These are phyloP conservation scores for Sylvicapra grimmia DNA, from an alignment of 2,113 vertebrate genomes.

Conservation along the genomic window DNA sequence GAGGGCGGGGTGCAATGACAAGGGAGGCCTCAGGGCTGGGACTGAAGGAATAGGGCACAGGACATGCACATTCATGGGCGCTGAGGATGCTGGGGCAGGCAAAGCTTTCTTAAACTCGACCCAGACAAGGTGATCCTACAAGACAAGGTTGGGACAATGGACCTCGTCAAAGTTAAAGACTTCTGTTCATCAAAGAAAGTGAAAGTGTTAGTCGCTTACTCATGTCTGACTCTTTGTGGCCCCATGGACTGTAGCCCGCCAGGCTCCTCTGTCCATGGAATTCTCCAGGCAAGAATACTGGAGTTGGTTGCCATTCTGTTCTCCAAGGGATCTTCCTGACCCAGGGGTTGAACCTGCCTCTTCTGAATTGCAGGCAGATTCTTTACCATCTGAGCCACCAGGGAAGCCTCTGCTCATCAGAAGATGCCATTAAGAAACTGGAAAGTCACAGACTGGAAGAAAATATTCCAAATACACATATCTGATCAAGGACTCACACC, in stretches of 20 bases:
- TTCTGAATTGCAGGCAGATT: not conserved
- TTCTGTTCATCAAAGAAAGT: not conserved
- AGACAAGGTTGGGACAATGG: not conserved
- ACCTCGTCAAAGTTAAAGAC: not conserved
- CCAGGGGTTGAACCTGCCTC: not conserved
- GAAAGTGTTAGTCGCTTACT: not conserved
- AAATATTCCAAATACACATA: not conserved
- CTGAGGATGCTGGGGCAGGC: not conserved
- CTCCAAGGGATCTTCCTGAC: not conserved
- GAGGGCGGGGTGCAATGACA: not conserved
- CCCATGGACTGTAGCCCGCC: not conserved
- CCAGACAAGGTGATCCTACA: too few species aligned
- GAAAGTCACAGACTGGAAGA: not conserved
- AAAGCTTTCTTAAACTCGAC: not conserved
- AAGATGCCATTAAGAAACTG: not conserved
- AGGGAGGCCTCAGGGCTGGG: not conserved
- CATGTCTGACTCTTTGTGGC: not conserved
- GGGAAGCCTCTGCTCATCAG: not conserved
- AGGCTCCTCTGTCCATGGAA: not conserved
- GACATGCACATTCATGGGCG: rapidly evolving
- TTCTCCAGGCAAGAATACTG: not conserved
- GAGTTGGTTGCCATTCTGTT: not conserved
- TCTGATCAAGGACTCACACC: not conserved
- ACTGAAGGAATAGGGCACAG: not conserved
- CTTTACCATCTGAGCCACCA: not conserved